Percentiles rank a stretch among this genome's conserved stretches.
phyloP scores from a whole-genome alignment of 2,797 vertebrate genomes.

The Salmo trutta region DNA sequence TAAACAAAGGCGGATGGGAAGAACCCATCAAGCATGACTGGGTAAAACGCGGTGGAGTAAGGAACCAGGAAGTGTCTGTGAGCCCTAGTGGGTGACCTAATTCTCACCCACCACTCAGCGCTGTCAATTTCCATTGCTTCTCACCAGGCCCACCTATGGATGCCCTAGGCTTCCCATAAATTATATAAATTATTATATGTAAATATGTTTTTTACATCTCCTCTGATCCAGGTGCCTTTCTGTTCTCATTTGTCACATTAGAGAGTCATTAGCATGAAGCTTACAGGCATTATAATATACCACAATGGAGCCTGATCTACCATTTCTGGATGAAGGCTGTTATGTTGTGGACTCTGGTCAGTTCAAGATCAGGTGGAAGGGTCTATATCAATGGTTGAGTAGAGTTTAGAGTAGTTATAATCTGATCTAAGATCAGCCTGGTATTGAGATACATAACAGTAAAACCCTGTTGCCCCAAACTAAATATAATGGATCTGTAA shows the following conservation, averaged over 20 bases:
- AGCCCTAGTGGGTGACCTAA: slow-evolving; percentile 64
- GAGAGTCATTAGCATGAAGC: slow-evolving; percentile 20
- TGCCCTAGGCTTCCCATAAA: slow-evolving; percentile 17
- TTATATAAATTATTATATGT: slow-evolving; percentile 28
- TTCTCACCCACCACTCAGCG: slow-evolving; percentile 70
- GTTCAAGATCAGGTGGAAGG: background rate
- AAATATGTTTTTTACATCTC: slow-evolving; percentile 30
- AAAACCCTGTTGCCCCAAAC: background rate
- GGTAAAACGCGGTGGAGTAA: slow-evolving; percentile 20
- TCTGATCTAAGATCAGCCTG: background rate
- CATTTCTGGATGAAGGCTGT: background rate
- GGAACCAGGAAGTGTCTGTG: slow-evolving; percentile 40
- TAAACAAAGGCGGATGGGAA: slow-evolving; percentile 86
- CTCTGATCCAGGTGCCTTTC: slow-evolving; percentile 25
- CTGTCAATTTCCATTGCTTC: slow-evolving; percentile 65
- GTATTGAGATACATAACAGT: background rate
- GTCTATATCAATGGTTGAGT: background rate
- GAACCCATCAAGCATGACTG: slow-evolving; percentile 82
- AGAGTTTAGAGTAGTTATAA: background rate
- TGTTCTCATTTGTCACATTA: slow-evolving; percentile 36
- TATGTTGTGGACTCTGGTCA: background rate
- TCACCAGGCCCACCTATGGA: slow-evolving; percentile 60
- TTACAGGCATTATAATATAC: background rate
- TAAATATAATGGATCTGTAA: slow-evolving; percentile 1
- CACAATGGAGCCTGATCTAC: slow-evolving; percentile 7